phyloP scores from a whole-genome alignment of 2,888 invertebrate genomes.

The Stegana nigrithorax region DNA sequence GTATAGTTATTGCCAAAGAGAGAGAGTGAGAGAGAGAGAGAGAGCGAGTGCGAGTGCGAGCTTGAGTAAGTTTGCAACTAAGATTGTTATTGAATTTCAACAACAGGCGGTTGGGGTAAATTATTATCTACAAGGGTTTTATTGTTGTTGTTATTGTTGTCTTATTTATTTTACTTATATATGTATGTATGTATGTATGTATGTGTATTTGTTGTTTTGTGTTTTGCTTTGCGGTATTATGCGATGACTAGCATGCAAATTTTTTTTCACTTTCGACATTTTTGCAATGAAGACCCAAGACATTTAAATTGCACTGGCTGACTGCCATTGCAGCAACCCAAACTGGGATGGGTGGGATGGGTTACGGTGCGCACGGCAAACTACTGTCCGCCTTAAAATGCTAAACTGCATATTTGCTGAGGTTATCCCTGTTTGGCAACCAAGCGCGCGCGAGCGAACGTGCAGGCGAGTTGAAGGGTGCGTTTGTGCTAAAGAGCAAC shows the following conservation, averaged over 20 bases:
- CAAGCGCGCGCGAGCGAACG: not conserved
- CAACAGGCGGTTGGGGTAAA: conserved; percentile 15
- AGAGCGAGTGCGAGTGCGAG: too few species aligned
- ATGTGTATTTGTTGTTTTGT: not conserved
- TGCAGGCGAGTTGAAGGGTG: not conserved
- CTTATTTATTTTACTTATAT: not conserved
- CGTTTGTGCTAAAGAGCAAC: too few species aligned
- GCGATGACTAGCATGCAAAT: conserved; percentile 11
- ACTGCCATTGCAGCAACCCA: not conserved
- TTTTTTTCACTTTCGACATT: conserved; percentile 8
- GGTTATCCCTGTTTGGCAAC: not conserved
- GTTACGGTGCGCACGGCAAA: not conserved
- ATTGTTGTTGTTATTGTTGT: not conserved
- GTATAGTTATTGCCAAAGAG: too few species aligned
- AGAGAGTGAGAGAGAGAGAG: too few species aligned
- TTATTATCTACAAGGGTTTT: too few species aligned
- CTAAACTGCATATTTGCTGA: conserved; percentile 11
- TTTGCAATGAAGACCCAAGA: conserved; percentile 7
- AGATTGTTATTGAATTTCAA: conserved; percentile 27
- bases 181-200: not conserved
- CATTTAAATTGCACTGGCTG: not conserved
- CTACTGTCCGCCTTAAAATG: not conserved
- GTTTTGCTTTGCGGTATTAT: not conserved
- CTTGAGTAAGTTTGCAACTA: conserved; percentile 30
- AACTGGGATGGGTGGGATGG: not conserved